These are phyloP conservation scores for Torymus auratus DNA, from an alignment of 2,888 invertebrate genomes.

Conservation along the genomic window DNA sequence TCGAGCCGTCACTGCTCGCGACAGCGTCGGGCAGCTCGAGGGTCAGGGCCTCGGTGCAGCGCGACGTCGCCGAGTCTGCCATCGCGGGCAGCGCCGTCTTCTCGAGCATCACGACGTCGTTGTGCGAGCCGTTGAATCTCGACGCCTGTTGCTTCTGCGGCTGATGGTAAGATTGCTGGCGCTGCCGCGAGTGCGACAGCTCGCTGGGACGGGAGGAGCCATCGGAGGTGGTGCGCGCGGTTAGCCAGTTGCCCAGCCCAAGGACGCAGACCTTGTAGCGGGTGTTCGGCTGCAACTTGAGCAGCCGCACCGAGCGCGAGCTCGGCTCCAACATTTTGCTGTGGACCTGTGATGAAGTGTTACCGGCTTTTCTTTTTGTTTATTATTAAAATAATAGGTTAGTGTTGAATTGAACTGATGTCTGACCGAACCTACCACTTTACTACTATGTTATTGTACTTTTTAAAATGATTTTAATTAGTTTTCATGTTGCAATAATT, in stretches of 20 bases:
- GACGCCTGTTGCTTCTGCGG: slow-evolving; percentile 64
- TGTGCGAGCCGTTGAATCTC: slow-evolving; percentile 44
- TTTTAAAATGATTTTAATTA: no score
- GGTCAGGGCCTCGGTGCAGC: slow-evolving; percentile 87
- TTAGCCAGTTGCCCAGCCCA: slow-evolving; percentile 87
- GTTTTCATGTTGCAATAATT: no score
- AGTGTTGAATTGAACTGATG: no score
- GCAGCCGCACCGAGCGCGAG: slow-evolving; percentile 85
- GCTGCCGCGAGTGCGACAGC: not conserved
- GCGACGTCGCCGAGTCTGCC: slow-evolving; percentile 85
- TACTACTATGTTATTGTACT: no score
- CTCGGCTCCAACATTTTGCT: slow-evolving; percentile 86
- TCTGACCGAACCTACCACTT: no score
- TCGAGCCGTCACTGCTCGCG: slow-evolving; percentile 75
- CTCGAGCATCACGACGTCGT: slow-evolving; percentile 76
- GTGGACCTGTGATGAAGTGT: slow-evolving; percentile 79
- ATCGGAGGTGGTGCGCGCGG: not conserved
- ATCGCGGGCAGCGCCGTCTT: slow-evolving; percentile 79
- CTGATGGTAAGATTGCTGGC: not conserved
- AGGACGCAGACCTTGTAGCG: slow-evolving; percentile 92
- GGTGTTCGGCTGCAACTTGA: slow-evolving; percentile 86
- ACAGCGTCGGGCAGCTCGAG: slow-evolving; percentile 82
- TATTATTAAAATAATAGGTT: no score
- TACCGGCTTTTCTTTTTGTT: not conserved
- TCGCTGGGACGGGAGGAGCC: slow-evolving; percentile 61